phyloP scores from a whole-genome alignment of 2,113 vertebrate genomes.

The Urocolius indicus region DNA sequence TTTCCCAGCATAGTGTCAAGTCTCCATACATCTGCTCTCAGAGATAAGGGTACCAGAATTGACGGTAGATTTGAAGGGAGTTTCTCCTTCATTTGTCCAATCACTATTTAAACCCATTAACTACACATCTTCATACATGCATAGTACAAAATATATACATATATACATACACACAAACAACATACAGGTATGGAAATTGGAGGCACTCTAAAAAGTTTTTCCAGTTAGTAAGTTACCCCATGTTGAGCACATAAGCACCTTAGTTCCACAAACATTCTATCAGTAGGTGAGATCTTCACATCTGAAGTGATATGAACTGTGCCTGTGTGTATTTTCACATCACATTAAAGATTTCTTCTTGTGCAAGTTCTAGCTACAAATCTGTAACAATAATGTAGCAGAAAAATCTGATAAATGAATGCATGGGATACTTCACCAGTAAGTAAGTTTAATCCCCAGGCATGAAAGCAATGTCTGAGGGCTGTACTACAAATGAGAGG shows the following conservation, averaged over 20 bases:
- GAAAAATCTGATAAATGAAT: not conserved
- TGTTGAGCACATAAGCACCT: not conserved
- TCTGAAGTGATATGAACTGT: not conserved
- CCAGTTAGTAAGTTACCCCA: not conserved
- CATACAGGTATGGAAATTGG: not conserved
- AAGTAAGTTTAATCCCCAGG: not conserved
- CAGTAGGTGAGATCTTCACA: not conserved
- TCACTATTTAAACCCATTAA: not conserved
- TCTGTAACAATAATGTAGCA: not conserved
- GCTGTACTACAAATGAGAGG: not conserved
- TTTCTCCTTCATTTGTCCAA: not conserved
- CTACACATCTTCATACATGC: not conserved
- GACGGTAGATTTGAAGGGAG: not conserved
- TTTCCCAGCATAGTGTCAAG: rapidly evolving
- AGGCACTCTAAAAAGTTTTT: not conserved
- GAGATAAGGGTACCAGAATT: not conserved
- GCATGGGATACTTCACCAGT: not conserved
- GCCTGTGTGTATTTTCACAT: not conserved
- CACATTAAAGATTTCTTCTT: not conserved
- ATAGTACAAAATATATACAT: not conserved
- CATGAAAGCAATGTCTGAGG: not conserved
- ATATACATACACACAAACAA: not conserved
- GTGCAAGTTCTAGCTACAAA: not conserved
- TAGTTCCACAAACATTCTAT: not conserved
- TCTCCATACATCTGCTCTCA: not conserved